Base-by-base conservation (phyloP, 30 jellyfish, hydroid and myxozoan genomes). In the Aurelia coerulea region DNA sequence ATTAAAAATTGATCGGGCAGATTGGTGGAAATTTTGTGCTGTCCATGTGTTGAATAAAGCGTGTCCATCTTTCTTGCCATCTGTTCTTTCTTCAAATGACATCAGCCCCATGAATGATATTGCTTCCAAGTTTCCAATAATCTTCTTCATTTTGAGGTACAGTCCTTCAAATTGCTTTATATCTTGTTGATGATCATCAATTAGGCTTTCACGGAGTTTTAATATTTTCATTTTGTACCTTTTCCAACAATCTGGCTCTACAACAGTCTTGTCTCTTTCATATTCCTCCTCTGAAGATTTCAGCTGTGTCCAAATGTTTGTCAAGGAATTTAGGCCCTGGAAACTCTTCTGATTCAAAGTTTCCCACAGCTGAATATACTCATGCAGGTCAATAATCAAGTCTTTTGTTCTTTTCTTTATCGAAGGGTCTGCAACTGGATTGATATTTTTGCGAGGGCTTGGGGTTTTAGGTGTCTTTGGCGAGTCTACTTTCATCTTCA, bases 341-440 rank as follows among this genome's bases (percentile, higher is more conserved):
- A 94, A 94, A 62, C 97, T 94, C 10, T 69, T 53, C 63, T 77
- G 97, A 58, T 84, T 89, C 41, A 66, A 54, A 2, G 74, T 37
- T 62, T 94, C 96, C 99, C 99, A 94, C 59, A 46, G 51, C 73
- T 94, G 97, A 41, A 89, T 80, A 69, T 82, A 71, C 58, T 82
- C 82, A 52, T 94, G 97, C 35, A 94, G 74, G 68, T 86, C 88
- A 14, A 84, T 93, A 3, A 79, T 63, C 52, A 94, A 42, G 51
- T 94, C 97, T 11, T 74, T 68, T 2, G 73, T 71, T 86, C 97
- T 52, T 75, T 94, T 88, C 79, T 74, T 80, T 12, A 94, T 83
- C 17, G 96, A 37, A 16, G 82, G 78, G 63, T 76, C 97, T 52
- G 71, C 73, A 39, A 32, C 8, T 3, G 42, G 54, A 46, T 46